phyloP scores from a whole-genome alignment of 2,797 vertebrate species.

The Notoglanidium macrostoma region DNA sequence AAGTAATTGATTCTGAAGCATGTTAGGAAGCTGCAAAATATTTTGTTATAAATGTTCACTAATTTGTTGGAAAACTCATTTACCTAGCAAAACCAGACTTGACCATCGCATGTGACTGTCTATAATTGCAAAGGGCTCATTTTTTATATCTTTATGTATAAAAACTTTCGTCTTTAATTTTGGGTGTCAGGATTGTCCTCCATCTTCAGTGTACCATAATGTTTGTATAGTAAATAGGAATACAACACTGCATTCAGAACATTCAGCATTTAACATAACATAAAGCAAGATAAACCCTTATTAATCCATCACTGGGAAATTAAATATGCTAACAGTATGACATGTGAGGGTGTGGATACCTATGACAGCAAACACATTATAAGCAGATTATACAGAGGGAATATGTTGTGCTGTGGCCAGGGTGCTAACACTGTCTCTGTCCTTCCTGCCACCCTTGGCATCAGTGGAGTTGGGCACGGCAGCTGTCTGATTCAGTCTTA shows the following conservation, averaged over 20 bases:
- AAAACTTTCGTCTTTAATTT: background rate
- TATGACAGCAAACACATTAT: background rate
- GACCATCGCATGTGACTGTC: background rate
- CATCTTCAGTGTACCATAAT: background rate
- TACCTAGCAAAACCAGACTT: background rate
- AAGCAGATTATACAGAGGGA: slow-evolving; percentile 37
- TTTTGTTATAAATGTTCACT: background rate
- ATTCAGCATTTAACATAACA: background rate
- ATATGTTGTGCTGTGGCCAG: slow-evolving; percentile 24
- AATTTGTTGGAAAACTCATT: background rate
- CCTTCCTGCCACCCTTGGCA: slow-evolving; percentile 32
- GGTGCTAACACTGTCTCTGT: slow-evolving; percentile 9
- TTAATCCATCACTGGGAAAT: background rate
- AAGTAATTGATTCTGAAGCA: slow-evolving; percentile 3
- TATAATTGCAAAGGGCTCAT: background rate
- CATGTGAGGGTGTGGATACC: background rate
- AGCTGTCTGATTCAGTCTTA: slow-evolving; percentile 10
- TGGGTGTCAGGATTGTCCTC: background rate
- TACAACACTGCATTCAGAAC: background rate
- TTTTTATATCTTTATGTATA: background rate
- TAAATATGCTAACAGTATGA: background rate
- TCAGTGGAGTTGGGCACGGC: background rate
- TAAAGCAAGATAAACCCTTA: background rate
- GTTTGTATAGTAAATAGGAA: background rate
- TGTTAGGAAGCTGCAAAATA: background rate